These are phyloP conservation scores for Elymnias hypermnestra DNA, from an alignment of 1,140 invertebrate genomes.

Conservation along the genomic window DNA sequence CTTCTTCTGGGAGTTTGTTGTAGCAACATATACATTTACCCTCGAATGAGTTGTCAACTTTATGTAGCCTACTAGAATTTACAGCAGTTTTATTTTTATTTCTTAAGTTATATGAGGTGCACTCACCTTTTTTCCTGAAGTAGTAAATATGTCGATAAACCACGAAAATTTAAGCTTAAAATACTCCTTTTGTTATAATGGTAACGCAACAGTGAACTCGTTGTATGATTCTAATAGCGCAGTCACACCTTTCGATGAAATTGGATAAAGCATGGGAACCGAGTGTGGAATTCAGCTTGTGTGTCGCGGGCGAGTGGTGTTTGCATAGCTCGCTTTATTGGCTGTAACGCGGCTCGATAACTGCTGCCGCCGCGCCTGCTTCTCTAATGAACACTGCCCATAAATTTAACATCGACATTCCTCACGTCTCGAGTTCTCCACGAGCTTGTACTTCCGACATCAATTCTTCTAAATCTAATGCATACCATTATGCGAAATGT, in stretches of 20 bases:
- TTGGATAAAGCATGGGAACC: constrained; percentile 71
- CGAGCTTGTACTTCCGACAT: not conserved
- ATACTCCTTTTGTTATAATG: too few relatives aligned
- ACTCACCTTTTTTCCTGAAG: too few relatives aligned
- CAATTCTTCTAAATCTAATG: not conserved
- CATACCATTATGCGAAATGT: too few relatives aligned
- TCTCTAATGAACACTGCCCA: constrained; percentile 51
- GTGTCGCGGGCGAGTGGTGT: constrained; percentile 45
- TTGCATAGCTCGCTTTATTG: constrained; percentile 71
- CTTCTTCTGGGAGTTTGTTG: too few relatives aligned
- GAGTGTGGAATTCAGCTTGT: constrained; percentile 52
- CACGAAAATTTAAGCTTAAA: too few relatives aligned
- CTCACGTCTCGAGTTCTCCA: constrained; percentile 32
- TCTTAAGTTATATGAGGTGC: too few relatives aligned
- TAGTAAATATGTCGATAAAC: too few relatives aligned
- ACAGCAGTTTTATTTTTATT: too few relatives aligned
- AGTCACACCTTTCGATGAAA: constrained; percentile 58
- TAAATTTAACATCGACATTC: constrained; percentile 52
- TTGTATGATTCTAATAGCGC: constrained; percentile 54
- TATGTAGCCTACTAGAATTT: too few relatives aligned
- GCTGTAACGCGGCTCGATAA: constrained; percentile 58
- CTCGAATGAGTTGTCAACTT: too few relatives aligned
- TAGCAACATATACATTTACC: too few relatives aligned
- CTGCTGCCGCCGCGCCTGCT: constrained; percentile 33
- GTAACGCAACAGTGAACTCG: constrained; percentile 40